These are phyloP conservation scores for Gymnopithys bicolor DNA, from an alignment of 2,797 vertebrate genomes.

Conservation along the genomic window DNA sequence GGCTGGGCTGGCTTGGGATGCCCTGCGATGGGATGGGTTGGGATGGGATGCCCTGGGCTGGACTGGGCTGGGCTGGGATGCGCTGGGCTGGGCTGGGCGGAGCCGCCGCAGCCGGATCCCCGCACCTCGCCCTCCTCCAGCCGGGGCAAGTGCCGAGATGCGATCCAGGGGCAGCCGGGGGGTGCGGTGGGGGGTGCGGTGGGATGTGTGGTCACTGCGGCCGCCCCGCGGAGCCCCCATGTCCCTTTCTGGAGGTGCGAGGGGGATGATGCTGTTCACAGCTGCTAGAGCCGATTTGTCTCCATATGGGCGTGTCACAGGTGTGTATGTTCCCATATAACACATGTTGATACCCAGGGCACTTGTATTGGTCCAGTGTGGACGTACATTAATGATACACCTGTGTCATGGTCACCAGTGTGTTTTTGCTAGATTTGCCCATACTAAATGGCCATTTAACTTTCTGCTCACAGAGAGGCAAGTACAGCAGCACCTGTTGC, in stretches of 20 bases:
- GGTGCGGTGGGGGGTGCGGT: too few relatives aligned
- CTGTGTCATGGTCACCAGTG: rapidly evolving
- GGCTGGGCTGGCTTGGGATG: neutral
- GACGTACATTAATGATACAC: rapidly evolving
- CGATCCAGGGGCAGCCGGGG: neutral
- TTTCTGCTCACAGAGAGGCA: rapidly evolving
- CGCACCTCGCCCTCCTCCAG: neutral
- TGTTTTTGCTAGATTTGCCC: neutral
- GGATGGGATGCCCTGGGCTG: too few relatives aligned
- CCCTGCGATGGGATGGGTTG: too few relatives aligned
- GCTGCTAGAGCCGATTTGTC: neutral
- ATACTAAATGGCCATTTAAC: rapidly evolving
- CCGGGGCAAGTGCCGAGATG: neutral
- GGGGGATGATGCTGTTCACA: neutral
- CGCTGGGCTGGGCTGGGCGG: neutral
- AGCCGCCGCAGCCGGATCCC: neutral
- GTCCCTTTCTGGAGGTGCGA: neutral
- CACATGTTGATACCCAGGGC: rapidly evolving
- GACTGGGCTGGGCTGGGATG: too few relatives aligned
- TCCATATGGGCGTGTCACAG: neutral
- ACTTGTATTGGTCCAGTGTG: rapidly evolving
- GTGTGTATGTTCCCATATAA: rapidly evolving
- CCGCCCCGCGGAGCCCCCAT: neutral
- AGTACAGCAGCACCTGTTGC: neutral
- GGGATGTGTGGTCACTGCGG: neutral